Conservation (phyloP, 1,140 invertebrate species). For the Formica selysi region DNA sequence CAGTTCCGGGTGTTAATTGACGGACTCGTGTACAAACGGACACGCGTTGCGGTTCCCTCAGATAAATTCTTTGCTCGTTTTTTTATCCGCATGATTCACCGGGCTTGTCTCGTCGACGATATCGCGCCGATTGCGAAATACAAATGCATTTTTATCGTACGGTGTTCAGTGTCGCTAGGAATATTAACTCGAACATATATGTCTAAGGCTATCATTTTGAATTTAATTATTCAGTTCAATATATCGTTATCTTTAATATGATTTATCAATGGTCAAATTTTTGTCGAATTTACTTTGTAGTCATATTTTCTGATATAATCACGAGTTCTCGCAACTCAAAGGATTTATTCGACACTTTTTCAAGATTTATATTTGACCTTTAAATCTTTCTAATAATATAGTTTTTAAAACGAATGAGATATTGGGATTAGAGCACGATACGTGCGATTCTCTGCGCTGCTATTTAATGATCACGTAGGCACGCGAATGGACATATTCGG, state of each 20-base stretch:
- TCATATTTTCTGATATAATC: not conserved
- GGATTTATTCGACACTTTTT: not conserved
- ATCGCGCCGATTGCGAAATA: not conserved
- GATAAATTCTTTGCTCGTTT: constrained; percentile 14
- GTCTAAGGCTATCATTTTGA: not conserved
- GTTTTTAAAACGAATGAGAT: not conserved
- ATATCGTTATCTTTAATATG: too few species aligned
- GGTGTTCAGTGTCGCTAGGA: not conserved
- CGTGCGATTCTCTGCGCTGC: not conserved
- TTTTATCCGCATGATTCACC: constrained; percentile 16
- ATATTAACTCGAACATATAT: constrained; percentile 31
- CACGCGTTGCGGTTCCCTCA: constrained; percentile 3
- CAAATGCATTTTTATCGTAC: constrained; percentile 35
- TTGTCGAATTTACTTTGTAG: not conserved
- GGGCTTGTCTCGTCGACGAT: constrained; percentile 25
- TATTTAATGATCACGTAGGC: constrained; percentile 1
- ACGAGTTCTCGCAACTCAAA: not conserved
- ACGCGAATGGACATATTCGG: constrained; percentile 37
- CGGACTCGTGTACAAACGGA: not conserved
- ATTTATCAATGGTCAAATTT: not conserved
- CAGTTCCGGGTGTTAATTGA: constrained; percentile 35
- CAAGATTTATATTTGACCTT: too few species aligned
- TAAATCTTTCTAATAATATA: constrained; percentile 2
- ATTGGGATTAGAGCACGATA: not conserved
- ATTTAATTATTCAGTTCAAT: not conserved